Conservation (phyloP, 2,113 vertebrate genomes). For the Chroicocephalus ridibundus region DNA sequence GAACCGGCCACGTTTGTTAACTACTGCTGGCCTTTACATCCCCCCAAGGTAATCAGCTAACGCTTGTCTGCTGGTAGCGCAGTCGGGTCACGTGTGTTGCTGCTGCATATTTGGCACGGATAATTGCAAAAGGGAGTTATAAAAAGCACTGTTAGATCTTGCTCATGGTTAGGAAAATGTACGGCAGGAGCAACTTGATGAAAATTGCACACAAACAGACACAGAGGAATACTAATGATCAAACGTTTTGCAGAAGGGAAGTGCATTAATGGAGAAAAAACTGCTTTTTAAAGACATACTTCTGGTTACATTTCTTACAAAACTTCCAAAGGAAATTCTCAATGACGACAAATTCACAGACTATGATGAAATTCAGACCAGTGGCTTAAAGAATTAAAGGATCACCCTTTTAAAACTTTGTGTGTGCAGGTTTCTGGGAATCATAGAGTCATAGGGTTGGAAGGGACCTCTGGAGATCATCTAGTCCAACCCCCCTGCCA, state of each 20-base stretch:
- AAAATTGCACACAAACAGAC: not conserved
- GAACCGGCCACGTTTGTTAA: not conserved
- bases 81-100: not conserved
- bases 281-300: not conserved
- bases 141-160: not conserved
- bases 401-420: not conserved
- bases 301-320: not conserved
- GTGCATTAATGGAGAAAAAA: not conserved
- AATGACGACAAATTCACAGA: not conserved
- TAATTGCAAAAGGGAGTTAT: not conserved
- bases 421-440: not conserved
- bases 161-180: not conserved
- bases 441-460: too few species aligned
- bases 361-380: not conserved
- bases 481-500: too few species aligned
- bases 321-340: not conserved
- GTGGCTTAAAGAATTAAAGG: not conserved
- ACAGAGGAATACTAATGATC: not conserved
- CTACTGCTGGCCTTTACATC: not conserved
- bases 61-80: not conserved
- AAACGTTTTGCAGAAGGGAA: not conserved
- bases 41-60: not conserved
- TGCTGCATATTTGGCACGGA: not conserved
- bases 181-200: not conserved
- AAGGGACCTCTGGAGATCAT: too few species aligned